Percentiles rank a stretch among this genome's conserved stretches.
phyloP scores from a whole-genome alignment of 1,140 invertebrate species.

The Tetraneura akinire region DNA sequence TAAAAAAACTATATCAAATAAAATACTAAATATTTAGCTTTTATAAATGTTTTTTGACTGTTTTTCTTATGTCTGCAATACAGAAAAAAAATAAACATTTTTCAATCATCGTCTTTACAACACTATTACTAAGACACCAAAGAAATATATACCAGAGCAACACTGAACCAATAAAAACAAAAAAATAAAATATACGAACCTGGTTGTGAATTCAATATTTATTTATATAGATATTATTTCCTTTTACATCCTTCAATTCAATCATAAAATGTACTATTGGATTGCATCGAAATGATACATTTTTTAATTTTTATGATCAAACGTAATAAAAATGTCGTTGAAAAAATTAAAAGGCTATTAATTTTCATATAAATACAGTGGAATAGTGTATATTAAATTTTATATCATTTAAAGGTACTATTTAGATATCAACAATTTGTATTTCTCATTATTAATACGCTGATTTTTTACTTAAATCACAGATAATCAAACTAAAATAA shows the following conservation, averaged over 20 bases:
- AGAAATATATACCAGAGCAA: neutral
- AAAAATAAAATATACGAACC: too few relatives aligned
- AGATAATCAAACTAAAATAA: too few relatives aligned
- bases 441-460: too few relatives aligned
- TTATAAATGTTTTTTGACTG: neutral
- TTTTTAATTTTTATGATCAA: neutral
- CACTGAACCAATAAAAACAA: neutral
- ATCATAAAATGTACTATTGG: neutral
- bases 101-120: neutral
- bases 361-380: too few relatives aligned
- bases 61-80: neutral
- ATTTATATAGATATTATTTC: neutral
- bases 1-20: too few relatives aligned
- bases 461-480: too few relatives aligned
- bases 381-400: too few relatives aligned
- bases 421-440: too few relatives aligned
- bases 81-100: neutral
- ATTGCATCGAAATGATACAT: neutral
- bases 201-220: neutral
- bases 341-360: too few relatives aligned
- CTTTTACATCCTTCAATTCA: neutral
- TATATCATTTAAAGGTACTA: too few relatives aligned
- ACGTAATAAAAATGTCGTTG: neutral
- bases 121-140: neutral
- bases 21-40: slow-evolving; percentile 6